Percentiles rank a stretch among this genome's conserved stretches.
phyloP scores from a whole-genome alignment of 2,113 vertebrate genomes.

The Nannospalax galili region DNA sequence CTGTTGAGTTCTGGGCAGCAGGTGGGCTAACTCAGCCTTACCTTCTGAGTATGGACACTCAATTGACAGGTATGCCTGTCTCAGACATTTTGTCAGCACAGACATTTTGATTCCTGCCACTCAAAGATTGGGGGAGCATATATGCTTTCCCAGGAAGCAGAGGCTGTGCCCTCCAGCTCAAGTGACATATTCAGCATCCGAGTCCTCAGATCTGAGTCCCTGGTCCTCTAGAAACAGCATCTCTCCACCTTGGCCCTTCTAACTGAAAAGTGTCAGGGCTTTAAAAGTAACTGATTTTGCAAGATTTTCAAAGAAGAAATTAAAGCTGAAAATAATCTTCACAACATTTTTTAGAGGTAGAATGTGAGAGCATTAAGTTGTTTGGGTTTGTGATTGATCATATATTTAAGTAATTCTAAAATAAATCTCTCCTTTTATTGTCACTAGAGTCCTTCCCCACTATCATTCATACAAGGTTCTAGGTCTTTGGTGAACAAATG shows the following conservation, averaged over 20 bases:
- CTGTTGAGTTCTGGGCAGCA: neutral
- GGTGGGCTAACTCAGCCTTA: fast-evolving
- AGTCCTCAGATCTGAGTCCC: neutral
- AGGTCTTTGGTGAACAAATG: constrained; percentile 46
- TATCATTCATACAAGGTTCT: constrained; percentile 24
- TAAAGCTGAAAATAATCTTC: constrained; percentile 21
- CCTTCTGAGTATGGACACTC: neutral
- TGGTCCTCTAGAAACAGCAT: neutral
- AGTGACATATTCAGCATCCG: neutral
- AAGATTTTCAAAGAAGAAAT: constrained; percentile 40
- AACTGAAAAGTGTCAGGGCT: neutral
- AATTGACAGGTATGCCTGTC: neutral
- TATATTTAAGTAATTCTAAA: neutral
- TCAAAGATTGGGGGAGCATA: neutral
- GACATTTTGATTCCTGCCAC: neutral
- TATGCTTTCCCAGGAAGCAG: neutral
- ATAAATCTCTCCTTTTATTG: neutral
- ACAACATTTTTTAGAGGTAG: neutral
- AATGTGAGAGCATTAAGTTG: neutral
- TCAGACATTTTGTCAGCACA: neutral
- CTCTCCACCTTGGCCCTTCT: neutral
- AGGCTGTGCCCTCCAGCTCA: neutral
- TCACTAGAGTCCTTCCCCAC: neutral
- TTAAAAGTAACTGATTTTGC: neutral
- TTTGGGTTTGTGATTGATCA: neutral